Percentiles rank a stretch among this genome's conserved stretches.
Evolutionary conservation across 1,140 invertebrate genomes (phyloP).

Genomic region (Aphidius gifuensis): DNA sequence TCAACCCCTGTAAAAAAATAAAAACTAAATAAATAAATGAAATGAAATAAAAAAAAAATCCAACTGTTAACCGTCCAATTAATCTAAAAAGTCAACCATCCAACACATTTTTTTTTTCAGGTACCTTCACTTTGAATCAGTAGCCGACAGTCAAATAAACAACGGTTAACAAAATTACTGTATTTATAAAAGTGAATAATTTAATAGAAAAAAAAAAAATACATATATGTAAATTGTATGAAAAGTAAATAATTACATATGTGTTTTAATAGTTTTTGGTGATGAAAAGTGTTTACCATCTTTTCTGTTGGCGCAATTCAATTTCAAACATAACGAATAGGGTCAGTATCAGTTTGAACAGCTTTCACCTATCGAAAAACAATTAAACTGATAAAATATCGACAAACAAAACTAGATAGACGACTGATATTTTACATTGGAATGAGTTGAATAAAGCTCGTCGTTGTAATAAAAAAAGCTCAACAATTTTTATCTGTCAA

Average conservation of each 20-base stretch:
- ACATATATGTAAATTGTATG: too few species aligned
- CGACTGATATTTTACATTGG: constrained; percentile 45
- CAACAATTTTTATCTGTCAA: not conserved
- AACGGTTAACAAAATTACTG: not conserved
- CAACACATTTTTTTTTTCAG: not conserved
- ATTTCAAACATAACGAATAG: constrained; percentile 42
- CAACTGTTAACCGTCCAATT: constrained; percentile 14
- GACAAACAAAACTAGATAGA: constrained; percentile 44
- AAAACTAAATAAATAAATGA: too few species aligned
- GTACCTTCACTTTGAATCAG: too few species aligned
- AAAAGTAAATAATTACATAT: too few species aligned
- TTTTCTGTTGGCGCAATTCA: constrained; percentile 43
- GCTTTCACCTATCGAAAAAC: constrained; percentile 47
- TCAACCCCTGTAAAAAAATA: too few species aligned
- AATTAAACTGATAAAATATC: constrained; percentile 52
- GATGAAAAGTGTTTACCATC: constrained; percentile 36
- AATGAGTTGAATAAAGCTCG: not conserved
- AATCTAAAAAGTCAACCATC: constrained; percentile 2
- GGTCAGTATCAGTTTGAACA: constrained; percentile 32
- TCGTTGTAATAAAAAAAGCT: not conserved
- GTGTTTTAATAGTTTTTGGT: constrained; percentile 4
- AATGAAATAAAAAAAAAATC: not conserved
- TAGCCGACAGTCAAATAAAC: not conserved
- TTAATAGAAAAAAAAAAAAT: too few species aligned
- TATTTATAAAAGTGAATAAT: too few species aligned